These are phyloP conservation scores for Perca fluviatilis DNA, from an alignment of 2,113 vertebrate genomes.

Conservation along the genomic window DNA sequence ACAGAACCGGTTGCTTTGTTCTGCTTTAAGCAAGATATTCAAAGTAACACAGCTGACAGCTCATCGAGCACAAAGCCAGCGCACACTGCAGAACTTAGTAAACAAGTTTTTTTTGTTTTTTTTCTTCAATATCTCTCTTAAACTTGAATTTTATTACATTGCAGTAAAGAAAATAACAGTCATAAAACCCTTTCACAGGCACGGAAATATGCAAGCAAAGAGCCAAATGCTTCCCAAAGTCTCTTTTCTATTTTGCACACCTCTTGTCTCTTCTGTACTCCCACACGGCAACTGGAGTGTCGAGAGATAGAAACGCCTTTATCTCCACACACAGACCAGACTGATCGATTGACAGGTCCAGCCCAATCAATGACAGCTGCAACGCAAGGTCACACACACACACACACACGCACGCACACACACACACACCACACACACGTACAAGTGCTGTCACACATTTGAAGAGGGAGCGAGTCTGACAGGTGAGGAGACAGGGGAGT, in stretches of 20 bases:
- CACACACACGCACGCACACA: slow-evolving; percentile 9
- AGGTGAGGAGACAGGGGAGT: slow-evolving; percentile 33
- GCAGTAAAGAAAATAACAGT: background rate
- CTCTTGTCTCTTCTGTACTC: slow-evolving; percentile 8
- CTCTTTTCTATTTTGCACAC: background rate
- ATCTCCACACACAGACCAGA: slow-evolving; percentile 74
- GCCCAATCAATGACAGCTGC: slow-evolving; percentile 69
- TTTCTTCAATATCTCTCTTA: background rate
- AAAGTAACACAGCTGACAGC: background rate
- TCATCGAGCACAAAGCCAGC: background rate
- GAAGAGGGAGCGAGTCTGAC: background rate
- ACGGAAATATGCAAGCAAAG: background rate
- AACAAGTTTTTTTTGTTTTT: background rate
- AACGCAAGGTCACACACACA: slow-evolving; percentile 62
- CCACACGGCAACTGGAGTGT: slow-evolving; percentile 47
- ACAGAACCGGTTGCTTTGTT: background rate
- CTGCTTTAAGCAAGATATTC: background rate
- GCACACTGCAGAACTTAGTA: background rate
- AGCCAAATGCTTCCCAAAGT: background rate
- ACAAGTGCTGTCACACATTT: slow-evolving; percentile 21
- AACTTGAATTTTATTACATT: background rate
- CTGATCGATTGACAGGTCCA: slow-evolving; percentile 78
- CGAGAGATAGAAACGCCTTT: slow-evolving; percentile 72
- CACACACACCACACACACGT: slow-evolving; percentile 5
- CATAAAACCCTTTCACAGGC: background rate